Evolutionary conservation across 2,113 vertebrate species (phyloP).

Genomic region (Cichladusa arquata): DNA sequence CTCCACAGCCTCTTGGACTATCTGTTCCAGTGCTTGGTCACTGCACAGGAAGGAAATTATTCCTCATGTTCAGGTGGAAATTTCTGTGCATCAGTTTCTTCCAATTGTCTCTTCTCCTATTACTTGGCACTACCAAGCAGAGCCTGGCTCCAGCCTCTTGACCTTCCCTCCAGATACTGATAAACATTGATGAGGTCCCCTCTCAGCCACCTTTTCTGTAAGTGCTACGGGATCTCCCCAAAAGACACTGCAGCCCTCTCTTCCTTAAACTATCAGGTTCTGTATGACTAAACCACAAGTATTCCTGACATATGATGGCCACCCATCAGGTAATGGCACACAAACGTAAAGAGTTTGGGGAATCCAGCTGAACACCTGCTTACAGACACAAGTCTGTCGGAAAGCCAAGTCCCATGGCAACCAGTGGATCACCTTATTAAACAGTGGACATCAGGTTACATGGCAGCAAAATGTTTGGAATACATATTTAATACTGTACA

Average conservation of each 20-base stretch:
- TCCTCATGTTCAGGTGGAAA: neutral
- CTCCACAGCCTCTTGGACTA: neutral
- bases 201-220: neutral
- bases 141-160: neutral
- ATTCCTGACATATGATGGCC: rapidly evolving
- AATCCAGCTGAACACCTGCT: neutral
- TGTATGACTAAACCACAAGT: neutral
- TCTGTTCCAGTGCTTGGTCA: neutral
- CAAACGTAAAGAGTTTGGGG: neutral
- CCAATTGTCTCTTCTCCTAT: neutral
- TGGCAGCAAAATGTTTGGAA: neutral
- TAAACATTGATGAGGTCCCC: neutral
- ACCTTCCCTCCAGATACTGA: neutral
- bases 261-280: neutral
- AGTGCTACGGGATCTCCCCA: neutral
- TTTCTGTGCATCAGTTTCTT: neutral
- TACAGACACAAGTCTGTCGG: neutral
- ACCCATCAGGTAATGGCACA: neutral
- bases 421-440: neutral
- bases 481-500: neutral
- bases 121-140: neutral
- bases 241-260: neutral
- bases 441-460: neutral
- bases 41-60: neutral
- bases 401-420: neutral